phyloP scores from a whole-genome alignment of 64 coral and sea anemone species.

The Stylophora pistillata region DNA sequence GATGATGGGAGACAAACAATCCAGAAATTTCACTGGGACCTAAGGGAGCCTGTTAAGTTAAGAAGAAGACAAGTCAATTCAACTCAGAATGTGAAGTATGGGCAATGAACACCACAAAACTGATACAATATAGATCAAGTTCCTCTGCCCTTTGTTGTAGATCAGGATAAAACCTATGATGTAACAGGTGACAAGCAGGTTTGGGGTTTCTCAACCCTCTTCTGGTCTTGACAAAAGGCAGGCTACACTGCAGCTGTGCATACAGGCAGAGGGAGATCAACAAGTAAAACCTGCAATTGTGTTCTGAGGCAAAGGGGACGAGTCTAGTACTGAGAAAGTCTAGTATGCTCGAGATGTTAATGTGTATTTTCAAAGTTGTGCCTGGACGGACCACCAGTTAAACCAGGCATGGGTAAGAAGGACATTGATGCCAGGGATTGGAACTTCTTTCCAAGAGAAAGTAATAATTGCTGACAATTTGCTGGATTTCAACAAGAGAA shows the following conservation, averaged over 20 bases:
- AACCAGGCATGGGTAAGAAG: conserved; percentile 52
- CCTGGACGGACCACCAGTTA: conserved; percentile 56
- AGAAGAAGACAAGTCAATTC: no score
- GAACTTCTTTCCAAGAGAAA: conserved; percentile 50
- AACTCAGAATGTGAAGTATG: no score
- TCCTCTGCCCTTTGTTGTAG: conserved; percentile 25
- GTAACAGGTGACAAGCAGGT: no score
- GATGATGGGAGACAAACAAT: no score
- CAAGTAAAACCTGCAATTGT: conserved; percentile 55
- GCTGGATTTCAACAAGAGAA: neutral
- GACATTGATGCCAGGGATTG: conserved; percentile 52
- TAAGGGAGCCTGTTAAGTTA: no score
- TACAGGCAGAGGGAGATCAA: conserved; percentile 31
- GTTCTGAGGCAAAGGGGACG: conserved; percentile 66
- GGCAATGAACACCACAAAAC: conserved; percentile 14
- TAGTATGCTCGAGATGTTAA: conserved; percentile 46
- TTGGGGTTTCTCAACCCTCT: no score
- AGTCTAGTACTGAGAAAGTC: conserved; percentile 7
- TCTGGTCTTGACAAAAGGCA: no score
- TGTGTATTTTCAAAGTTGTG: conserved; percentile 51
- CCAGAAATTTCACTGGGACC: no score
- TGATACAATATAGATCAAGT: conserved; percentile 43
- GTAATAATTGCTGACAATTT: conserved; percentile 52
- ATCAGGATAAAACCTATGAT: conserved; percentile 25
- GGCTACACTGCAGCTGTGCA: neutral